phyloP scores from a whole-genome alignment of 2,888 invertebrate genomes.

The Slavum lentiscoides region DNA sequence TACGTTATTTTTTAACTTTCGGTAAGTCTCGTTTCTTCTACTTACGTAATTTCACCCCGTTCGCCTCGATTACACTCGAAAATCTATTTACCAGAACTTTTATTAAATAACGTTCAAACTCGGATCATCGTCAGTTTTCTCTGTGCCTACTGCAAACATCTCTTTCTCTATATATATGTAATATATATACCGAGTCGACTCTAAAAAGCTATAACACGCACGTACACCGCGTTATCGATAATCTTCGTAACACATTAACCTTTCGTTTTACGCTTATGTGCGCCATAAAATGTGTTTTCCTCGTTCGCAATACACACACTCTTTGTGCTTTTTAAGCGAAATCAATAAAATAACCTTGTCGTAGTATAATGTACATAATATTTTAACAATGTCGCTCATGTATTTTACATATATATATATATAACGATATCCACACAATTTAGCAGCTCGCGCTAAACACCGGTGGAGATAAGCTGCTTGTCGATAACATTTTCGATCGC shows the following conservation, averaged over 20 bases:
- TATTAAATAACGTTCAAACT: background rate
- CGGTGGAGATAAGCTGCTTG: background rate
- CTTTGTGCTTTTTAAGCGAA: constrained; percentile 17
- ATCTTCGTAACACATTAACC: constrained; percentile 30
- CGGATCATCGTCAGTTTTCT: background rate
- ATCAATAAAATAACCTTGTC: constrained; percentile 38
- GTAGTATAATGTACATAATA: background rate
- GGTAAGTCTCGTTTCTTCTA: background rate
- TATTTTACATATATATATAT: too few species aligned
- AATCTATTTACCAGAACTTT: background rate
- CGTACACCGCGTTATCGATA: constrained; percentile 4
- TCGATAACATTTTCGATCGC: background rate
- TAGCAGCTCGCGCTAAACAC: background rate
- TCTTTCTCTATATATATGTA: background rate
- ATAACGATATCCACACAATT: background rate
- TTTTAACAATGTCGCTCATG: constrained; percentile 15
- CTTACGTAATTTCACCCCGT: background rate
- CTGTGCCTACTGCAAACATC: background rate
- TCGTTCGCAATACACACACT: background rate
- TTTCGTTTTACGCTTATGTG: background rate
- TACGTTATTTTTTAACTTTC: too few species aligned
- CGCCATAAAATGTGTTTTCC: constrained; percentile 4
- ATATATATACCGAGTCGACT: background rate
- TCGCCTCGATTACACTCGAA: background rate
- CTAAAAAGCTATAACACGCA: constrained; percentile 3